phyloP scores from a whole-genome alignment of 2,113 vertebrate genomes.

The Sialia sialis region DNA sequence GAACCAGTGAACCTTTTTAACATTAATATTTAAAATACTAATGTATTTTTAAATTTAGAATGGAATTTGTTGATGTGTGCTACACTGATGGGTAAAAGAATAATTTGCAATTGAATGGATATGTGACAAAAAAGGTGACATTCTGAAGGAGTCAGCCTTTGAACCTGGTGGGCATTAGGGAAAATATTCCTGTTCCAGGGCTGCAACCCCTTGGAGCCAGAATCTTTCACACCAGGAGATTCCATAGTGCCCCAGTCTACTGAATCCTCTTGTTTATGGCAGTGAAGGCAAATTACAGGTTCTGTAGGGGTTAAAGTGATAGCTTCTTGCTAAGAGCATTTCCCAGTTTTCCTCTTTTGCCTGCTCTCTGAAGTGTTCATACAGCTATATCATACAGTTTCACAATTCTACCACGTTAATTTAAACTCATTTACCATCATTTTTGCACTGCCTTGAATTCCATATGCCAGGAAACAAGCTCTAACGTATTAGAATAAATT shows the following conservation, averaged over 20 bases:
- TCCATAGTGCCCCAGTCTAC: not conserved
- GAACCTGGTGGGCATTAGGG: not conserved
- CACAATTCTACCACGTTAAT: not conserved
- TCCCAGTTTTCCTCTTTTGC: not conserved
- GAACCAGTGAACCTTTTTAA: not conserved
- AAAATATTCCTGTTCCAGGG: not conserved
- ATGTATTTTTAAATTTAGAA: constrained; percentile 22
- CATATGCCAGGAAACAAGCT: not conserved
- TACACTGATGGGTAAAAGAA: not conserved
- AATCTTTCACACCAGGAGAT: not conserved
- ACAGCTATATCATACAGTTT: not conserved
- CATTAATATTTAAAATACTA: constrained; percentile 40
- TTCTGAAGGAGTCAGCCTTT: not conserved
- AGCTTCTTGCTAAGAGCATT: not conserved
- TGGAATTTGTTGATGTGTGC: not conserved
- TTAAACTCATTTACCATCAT: not conserved
- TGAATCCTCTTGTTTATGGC: not conserved
- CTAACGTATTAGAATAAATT: not conserved
- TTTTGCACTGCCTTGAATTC: not conserved
- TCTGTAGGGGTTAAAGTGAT: not conserved
- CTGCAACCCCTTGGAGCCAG: not conserved
- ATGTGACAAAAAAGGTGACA: not conserved
- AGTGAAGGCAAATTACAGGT: not conserved
- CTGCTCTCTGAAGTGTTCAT: not conserved
- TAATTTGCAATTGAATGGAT: not conserved